Base-by-base conservation (phyloP, 2,888 invertebrate species). In the Drosophila tanythrix region DNA sequence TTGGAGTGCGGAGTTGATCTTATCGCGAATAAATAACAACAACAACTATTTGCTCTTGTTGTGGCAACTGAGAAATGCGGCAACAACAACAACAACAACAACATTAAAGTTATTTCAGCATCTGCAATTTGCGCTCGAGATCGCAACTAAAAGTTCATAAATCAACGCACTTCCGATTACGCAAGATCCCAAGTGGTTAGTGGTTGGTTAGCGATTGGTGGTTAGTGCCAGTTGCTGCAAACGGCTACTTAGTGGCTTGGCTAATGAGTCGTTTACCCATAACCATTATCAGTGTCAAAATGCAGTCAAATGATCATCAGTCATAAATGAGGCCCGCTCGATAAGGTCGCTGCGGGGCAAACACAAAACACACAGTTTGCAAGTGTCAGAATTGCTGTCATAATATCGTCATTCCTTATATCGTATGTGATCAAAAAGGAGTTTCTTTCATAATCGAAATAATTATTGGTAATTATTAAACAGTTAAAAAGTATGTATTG, bases 241-340 rank as follows among this genome's bases (percentile, higher is more conserved):
- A 51, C 65, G 70, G 70, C 81, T 89, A 73, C 83, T 76, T 70
- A 67, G 56, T 55, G 71, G 64, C 58, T 2, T 59, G 51, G 71
- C 77, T 86, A 90, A 90, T 88, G 88, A 88, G 78, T 76, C 90
- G 83, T 89, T 90, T 89, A 75, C 75, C 79, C 58, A 87, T 79
- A 79, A 69, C 82, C 84, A 87, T 90, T 90, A 90, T 89, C 88
- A 90, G 69, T 76, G 88, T 90, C 88, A 90, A 70, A 82, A 82
- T 69, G 66, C 71, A 61, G 43, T 31, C 71, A 61, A 57, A 59
- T 61, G 76, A 79, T 78, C 91, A 89, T 89, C 70, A 79, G 56
- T 89, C 88, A 89, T 87, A 76, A 50, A 15, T 38, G n/a, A 8
- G 36, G 25, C 25, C 11, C 21, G 18, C 35, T 38, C 27, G n/a